These are phyloP conservation scores for Drosophila ironensis DNA, from an alignment of 1,140 invertebrate genomes.

Conservation along the genomic window DNA sequence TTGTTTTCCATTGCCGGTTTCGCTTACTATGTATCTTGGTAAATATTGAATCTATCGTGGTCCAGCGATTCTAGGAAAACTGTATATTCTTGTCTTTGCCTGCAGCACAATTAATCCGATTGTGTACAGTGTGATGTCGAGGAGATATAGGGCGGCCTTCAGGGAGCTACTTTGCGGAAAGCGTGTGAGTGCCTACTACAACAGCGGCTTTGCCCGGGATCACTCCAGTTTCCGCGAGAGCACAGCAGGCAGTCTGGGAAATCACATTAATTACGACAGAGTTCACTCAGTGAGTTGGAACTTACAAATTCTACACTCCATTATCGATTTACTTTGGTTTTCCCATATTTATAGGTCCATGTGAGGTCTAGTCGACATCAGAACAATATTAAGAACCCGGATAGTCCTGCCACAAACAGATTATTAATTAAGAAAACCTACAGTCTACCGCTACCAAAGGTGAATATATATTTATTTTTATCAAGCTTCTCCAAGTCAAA, in stretches of 20 bases:
- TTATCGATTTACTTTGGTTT: background rate
- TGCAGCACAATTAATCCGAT: slow-evolving; percentile 95
- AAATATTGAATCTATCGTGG: background rate
- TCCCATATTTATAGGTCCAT: slow-evolving; percentile 22
- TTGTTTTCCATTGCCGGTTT: slow-evolving; percentile 91
- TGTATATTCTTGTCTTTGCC: background rate
- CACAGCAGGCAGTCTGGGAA: slow-evolving; percentile 48
- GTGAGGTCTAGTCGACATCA: slow-evolving; percentile 35
- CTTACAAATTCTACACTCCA: background rate
- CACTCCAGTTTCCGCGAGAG: slow-evolving; percentile 85
- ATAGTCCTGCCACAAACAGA: slow-evolving; percentile 31
- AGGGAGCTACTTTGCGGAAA: slow-evolving; percentile 86
- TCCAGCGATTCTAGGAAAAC: background rate
- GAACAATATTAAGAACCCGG: slow-evolving; percentile 15
- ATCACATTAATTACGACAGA: slow-evolving; percentile 49
- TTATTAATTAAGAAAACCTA: slow-evolving; percentile 47
- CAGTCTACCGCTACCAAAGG: slow-evolving; percentile 44
- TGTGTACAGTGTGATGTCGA: slow-evolving; percentile 95
- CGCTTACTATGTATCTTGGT: slow-evolving; percentile 92
- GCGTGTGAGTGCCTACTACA: slow-evolving; percentile 68
- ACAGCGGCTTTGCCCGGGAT: slow-evolving; percentile 83
- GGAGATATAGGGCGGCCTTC: slow-evolving; percentile 91
- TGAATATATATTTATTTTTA: slow-evolving; percentile 10
- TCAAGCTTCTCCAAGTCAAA: no score
- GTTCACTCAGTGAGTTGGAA: slow-evolving; percentile 57